These are phyloP conservation scores for Galbula dea DNA, from an alignment of 2,113 vertebrate species.

Conservation along the genomic window DNA sequence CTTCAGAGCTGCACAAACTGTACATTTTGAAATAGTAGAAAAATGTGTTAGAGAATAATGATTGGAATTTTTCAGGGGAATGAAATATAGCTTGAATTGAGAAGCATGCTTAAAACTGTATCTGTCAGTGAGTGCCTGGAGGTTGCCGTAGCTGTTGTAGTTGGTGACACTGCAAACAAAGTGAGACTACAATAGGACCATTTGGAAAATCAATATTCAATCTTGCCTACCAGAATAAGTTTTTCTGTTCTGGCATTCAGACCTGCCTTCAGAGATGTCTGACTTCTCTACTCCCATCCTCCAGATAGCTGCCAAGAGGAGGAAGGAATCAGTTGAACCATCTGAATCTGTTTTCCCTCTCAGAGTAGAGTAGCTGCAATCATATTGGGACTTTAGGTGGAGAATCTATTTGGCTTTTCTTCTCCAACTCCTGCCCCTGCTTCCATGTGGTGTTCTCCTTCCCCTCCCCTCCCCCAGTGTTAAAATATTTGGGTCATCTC, in stretches of 20 bases:
- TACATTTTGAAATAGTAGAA: background rate
- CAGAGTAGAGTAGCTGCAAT: background rate
- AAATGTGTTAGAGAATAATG: background rate
- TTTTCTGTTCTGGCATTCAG: background rate
- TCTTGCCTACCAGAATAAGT: background rate
- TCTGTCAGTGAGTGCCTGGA: background rate
- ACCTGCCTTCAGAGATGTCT: background rate
- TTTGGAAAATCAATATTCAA: background rate
- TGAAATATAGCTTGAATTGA: background rate
- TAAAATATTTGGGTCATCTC: background rate
- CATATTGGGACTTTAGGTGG: background rate
- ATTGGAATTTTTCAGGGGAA: background rate
- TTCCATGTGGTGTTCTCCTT: background rate
- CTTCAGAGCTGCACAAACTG: background rate
- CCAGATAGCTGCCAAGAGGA: background rate
- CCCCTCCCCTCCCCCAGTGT: background rate
- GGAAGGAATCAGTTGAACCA: background rate
- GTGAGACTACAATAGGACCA: background rate
- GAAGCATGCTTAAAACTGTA: background rate
- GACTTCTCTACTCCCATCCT: background rate
- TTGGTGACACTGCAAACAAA: background rate
- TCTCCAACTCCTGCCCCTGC: no score
- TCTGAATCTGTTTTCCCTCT: background rate
- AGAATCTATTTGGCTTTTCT: background rate
- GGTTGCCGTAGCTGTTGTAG: background rate